These are phyloP conservation scores for Aphidius gifuensis DNA, from an alignment of 1,140 invertebrate genomes.

Conservation along the genomic window DNA sequence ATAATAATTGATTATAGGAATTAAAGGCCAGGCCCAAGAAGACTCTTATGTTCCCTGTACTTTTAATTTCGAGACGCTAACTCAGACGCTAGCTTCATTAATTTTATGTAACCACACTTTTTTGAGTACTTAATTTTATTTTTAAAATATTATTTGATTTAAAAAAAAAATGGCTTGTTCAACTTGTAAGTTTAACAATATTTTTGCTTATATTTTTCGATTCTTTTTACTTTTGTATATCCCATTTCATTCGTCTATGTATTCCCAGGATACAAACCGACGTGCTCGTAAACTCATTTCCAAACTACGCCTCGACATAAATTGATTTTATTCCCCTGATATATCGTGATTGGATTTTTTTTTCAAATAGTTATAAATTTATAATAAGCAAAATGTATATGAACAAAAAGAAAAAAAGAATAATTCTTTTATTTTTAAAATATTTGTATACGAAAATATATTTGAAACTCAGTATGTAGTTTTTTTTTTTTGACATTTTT, in stretches of 20 bases:
- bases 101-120: too few species aligned
- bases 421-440: constrained; percentile 6
- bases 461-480: constrained; percentile 1
- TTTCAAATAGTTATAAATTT: background rate
- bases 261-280: constrained; percentile 9
- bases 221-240: background rate
- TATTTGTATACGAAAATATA: background rate
- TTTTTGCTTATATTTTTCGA: too few species aligned
- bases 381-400: background rate
- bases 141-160: too few species aligned
- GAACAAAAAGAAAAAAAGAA: background rate
- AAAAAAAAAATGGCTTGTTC: too few species aligned
- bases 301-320: constrained; percentile 17
- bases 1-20: too few species aligned
- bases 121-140: too few species aligned
- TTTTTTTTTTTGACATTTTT: constrained; percentile 10
- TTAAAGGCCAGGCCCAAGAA: too few species aligned
- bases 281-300: constrained; percentile 16
- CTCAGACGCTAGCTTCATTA: too few species aligned
- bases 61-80: too few species aligned
- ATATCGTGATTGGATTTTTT: constrained; percentile 14
- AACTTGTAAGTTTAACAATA: too few species aligned
- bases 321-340: constrained; percentile 16
- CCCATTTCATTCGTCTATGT: constrained; percentile 5
- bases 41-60: too few species aligned